Base-by-base conservation (phyloP, 1,140 invertebrate genomes). In the Thaumetopoea pityocampa region DNA sequence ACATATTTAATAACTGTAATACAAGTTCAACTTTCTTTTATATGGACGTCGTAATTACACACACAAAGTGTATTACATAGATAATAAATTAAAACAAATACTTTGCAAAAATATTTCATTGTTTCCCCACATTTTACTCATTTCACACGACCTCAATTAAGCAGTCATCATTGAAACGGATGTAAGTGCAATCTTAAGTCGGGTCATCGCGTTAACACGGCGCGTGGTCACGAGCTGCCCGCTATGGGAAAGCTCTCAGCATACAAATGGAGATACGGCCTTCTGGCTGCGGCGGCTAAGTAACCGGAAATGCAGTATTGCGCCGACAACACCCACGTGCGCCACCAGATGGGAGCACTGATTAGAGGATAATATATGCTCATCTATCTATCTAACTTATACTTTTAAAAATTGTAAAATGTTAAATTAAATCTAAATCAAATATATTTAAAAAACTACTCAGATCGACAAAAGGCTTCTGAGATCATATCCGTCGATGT, bases 141-240 rank as follows among this genome's bases (percentile, higher is more conserved):
- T 67, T 77, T 79, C 74, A 79, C 74, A 79, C 76, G 65, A 46
- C 66, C 70, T 68, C 72, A 77, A 80, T 80, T 79, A 76, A 69
- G 57, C 57, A 72, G 67, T 71, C 67, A 73, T 78, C 71, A 71
- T 63, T 60, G 54, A 69, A 56, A 77, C 69, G 67, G 69, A 69
- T 77, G 67, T 69, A 60, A 70, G 70, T 79, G 74, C 72, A 79
- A 76, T 76, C 68, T 76, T 49, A 41, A 54, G 38, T 55, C 64
- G 51, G 71, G 72, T 80, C 74, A 77, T 68, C 70, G 60, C 52
- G 53, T 64, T 72, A 74, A 77, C 70, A 71, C 71, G 63, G 63
- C 67, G 55, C 65, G 45, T 68, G 76, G 76, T 76, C 76, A 77
- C 71, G 72, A 74, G 47, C 55, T 76, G 77, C 61, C 67, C 73